phyloP scores from a whole-genome alignment of 2,888 invertebrate genomes.

The Papilio demoleus region DNA sequence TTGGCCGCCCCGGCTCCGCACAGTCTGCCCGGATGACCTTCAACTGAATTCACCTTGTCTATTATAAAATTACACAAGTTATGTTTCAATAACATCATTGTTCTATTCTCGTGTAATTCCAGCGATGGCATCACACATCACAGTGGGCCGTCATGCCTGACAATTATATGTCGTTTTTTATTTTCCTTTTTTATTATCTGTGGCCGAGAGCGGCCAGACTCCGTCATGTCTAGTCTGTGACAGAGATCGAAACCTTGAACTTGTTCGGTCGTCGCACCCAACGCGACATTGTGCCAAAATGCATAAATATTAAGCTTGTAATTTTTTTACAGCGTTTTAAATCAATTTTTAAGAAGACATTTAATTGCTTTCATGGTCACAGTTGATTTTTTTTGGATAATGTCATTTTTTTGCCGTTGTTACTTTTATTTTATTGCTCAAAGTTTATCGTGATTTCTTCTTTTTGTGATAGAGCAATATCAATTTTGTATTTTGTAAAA shows the following conservation, averaged over 20 bases:
- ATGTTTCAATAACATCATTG: conserved; percentile 30
- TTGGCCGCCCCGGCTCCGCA: conserved; percentile 44
- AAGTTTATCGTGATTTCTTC: not conserved
- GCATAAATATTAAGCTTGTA: conserved; percentile 38
- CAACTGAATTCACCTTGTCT: conserved; percentile 23
- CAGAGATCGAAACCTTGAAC: conserved; percentile 45
- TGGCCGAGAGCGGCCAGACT: conserved; percentile 34
- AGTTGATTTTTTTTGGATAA: not conserved
- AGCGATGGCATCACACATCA: conserved; percentile 31
- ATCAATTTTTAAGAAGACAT: conserved; percentile 6
- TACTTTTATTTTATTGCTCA: not conserved
- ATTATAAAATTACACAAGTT: conserved; percentile 1
- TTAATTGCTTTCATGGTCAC: conserved; percentile 4
- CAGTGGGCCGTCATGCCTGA: conserved; percentile 9
- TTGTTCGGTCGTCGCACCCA: conserved; percentile 54
- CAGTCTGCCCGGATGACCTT: conserved; percentile 45
- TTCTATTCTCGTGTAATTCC: conserved; percentile 12
- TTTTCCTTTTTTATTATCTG: conserved; percentile 30
- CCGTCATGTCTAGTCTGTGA: conserved; percentile 39
- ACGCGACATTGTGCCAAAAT: conserved; percentile 47
- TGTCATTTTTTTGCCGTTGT: not conserved
- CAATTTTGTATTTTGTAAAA: not conserved
- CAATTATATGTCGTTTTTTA: conserved; percentile 21
- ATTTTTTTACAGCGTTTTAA: conserved; percentile 28
- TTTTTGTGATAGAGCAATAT: not conserved